Evolutionary conservation across 2,797 vertebrate genomes (phyloP).

Genomic region (Danionella dracula): DNA sequence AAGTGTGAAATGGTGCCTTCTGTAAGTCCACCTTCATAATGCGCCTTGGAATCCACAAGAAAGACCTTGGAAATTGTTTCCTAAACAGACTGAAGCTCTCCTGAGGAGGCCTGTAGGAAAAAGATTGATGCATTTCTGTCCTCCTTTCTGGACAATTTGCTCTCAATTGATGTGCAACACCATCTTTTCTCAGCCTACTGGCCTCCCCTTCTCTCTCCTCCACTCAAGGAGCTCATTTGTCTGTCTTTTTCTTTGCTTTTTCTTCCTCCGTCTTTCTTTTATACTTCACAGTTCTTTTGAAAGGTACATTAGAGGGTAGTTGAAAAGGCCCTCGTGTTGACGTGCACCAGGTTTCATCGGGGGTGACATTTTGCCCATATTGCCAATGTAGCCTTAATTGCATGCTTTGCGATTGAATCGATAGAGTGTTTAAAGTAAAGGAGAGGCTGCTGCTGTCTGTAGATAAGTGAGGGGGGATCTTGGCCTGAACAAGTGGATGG

Average conservation of each 20-base stretch:
- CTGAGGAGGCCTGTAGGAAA: background rate
- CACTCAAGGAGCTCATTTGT: slow-evolving; percentile 36
- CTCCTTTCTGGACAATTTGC: slow-evolving; percentile 48
- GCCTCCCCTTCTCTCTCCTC: slow-evolving; percentile 20
- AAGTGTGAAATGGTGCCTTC: slow-evolving; percentile 26
- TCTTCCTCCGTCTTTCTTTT: slow-evolving; percentile 28
- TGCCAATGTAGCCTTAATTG: slow-evolving; percentile 33
- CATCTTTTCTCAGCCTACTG: slow-evolving; percentile 27
- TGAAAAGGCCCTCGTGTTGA: slow-evolving; percentile 31
- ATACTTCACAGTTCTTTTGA: slow-evolving; percentile 35
- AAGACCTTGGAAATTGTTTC: slow-evolving; percentile 23
- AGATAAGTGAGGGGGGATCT: slow-evolving; percentile 21
- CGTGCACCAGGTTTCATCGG: slow-evolving; percentile 22
- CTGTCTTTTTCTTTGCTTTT: slow-evolving; percentile 23
- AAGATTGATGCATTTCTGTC: slow-evolving; percentile 28
- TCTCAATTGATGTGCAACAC: slow-evolving; percentile 46
- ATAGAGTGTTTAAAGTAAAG: slow-evolving; percentile 27
- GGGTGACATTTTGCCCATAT: slow-evolving; percentile 21
- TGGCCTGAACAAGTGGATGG: slow-evolving; percentile 11
- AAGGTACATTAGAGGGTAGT: slow-evolving; percentile 35
- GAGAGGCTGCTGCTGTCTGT: slow-evolving; percentile 1
- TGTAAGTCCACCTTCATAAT: background rate
- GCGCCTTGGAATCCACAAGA: slow-evolving; percentile 15
- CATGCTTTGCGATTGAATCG: slow-evolving; percentile 31
- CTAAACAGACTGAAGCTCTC: slow-evolving; percentile 10